Conservation (phyloP, 1,140 invertebrate genomes). For the Trissolcus basalis region DNA sequence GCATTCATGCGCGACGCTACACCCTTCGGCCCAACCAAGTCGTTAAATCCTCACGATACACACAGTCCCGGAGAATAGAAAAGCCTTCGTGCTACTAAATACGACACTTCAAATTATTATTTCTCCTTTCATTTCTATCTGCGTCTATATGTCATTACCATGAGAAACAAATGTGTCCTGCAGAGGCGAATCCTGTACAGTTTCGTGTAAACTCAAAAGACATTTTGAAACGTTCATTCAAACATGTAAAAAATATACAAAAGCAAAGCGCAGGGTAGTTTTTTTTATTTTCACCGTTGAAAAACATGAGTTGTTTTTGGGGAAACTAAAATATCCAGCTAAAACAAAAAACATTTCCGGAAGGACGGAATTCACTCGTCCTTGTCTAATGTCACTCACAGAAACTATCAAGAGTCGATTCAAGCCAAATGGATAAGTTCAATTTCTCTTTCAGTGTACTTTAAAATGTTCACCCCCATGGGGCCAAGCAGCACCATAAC, state of each 20-base stretch:
- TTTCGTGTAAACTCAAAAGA: not conserved
- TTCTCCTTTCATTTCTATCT: not conserved
- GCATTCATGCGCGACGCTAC: conserved; percentile 20
- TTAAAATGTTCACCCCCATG: not conserved
- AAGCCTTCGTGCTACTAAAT: conserved; percentile 9
- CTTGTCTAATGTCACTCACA: not conserved
- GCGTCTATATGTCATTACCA: not conserved
- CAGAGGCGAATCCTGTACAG: not conserved
- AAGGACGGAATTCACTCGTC: not conserved
- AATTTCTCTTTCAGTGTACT: not conserved
- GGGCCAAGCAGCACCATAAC: too few relatives aligned
- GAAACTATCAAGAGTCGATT: conserved; percentile 2
- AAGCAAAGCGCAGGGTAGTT: too few relatives aligned
- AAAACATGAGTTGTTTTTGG: too few relatives aligned
- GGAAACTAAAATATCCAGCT: not conserved
- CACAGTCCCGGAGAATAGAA: conserved; percentile 1
- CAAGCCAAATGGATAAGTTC: not conserved
- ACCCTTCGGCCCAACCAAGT: conserved; percentile 27
- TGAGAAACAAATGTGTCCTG: not conserved
- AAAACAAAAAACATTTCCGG: not conserved
- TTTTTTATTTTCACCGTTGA: too few relatives aligned
- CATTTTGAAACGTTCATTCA: too few relatives aligned
- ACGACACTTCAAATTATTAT: conserved; percentile 17
- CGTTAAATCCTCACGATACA: conserved; percentile 32
- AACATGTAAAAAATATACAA: too few relatives aligned